These are phyloP conservation scores for Anthoscopus minutus DNA, from an alignment of 2,113 vertebrate genomes.

Conservation along the genomic window DNA sequence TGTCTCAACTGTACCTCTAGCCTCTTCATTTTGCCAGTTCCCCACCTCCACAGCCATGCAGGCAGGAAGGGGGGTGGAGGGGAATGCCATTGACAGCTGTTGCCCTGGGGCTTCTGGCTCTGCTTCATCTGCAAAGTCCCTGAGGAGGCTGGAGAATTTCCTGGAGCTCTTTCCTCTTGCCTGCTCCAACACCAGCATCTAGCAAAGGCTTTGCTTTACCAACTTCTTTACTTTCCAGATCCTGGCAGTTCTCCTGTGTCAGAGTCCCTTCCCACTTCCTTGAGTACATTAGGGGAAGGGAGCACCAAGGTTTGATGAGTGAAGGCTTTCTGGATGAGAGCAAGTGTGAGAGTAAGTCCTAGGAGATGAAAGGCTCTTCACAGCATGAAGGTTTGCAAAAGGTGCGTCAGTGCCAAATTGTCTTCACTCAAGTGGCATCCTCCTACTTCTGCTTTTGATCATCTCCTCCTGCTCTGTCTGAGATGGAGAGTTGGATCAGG, in stretches of 20 bases:
- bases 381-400: not conserved
- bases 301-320: not conserved
- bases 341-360: not conserved
- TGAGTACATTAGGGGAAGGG: not conserved
- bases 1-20: not conserved
- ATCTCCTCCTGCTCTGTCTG: accelerated
- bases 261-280: not conserved
- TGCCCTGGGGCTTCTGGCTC: conserved; percentile 11
- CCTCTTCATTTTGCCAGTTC: not conserved
- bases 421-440: conserved; percentile 21
- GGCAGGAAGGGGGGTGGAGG: conserved; percentile 33
- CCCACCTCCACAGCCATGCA: not conserved
- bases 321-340: not conserved
- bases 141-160: conserved; percentile 52
- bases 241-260: not conserved
- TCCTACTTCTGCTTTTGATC: not conserved
- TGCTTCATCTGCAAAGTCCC: conserved; percentile 27
- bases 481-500: not conserved
- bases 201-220: not conserved
- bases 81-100: conserved; percentile 49
- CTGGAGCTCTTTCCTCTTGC: not conserved
- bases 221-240: not conserved
- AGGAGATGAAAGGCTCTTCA: conserved; percentile 10
- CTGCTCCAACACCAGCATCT: not conserved
- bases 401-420: not conserved